Conservation (phyloP, 2,888 invertebrate genomes). For the Operophtera brumata region DNA sequence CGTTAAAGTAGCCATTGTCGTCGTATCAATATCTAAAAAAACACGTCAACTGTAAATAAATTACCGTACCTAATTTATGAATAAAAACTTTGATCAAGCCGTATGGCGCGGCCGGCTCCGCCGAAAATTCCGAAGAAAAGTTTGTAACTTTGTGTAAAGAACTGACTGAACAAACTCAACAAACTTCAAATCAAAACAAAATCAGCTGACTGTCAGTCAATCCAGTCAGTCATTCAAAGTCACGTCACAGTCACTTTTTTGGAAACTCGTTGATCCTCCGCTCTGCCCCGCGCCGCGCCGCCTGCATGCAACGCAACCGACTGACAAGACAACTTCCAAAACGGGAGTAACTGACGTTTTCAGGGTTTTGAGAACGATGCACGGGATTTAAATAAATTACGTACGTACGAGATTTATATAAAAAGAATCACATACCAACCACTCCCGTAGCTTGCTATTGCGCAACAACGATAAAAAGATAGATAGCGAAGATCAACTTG, state of each 20-base stretch:
- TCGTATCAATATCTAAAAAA: neutral
- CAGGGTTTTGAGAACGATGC: neutral
- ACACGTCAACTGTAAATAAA: neutral
- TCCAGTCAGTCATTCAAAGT: too few relatives aligned
- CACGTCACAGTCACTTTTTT: too few relatives aligned
- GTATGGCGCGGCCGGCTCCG: too few relatives aligned
- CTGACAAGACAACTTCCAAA: neutral
- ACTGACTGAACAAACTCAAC: too few relatives aligned
- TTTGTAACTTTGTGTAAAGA: too few relatives aligned
- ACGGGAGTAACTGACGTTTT: neutral
- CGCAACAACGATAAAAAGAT: conserved; percentile 42
- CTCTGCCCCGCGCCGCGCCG: too few relatives aligned
- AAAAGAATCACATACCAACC: conserved; percentile 4
- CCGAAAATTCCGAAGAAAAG: too few relatives aligned
- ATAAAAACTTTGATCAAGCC: too few relatives aligned
- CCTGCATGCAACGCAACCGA: too few relatives aligned
- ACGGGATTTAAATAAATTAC: too few relatives aligned
- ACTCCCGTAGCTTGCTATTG: conserved; percentile 29
- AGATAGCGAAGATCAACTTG: conserved; percentile 38
- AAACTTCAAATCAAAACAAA: neutral
- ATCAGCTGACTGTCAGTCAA: neutral
- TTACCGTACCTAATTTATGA: too few relatives aligned
- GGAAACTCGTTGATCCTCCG: too few relatives aligned
- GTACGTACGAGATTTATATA: neutral
- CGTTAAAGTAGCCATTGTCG: conserved; percentile 41